These are phyloP conservation scores for Manis javanica DNA, from an alignment of 2,797 vertebrate genomes.

Conservation along the genomic window DNA sequence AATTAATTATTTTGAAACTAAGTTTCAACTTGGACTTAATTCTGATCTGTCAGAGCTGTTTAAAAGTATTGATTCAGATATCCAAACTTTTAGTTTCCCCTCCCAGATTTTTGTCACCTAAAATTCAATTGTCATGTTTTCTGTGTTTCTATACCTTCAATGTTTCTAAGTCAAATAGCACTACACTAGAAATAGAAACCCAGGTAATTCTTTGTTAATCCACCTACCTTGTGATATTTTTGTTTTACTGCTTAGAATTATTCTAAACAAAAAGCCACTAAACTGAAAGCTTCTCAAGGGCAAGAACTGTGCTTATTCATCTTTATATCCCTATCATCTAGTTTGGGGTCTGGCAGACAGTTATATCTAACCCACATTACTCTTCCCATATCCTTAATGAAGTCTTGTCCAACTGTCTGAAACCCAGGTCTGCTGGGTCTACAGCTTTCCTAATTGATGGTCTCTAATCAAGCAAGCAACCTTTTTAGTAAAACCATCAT, in stretches of 20 bases:
- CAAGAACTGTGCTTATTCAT: not conserved
- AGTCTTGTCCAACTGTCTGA: not conserved
- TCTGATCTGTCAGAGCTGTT: not conserved
- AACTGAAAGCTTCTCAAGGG: not conserved
- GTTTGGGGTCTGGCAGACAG: not conserved
- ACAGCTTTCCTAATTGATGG: not conserved
- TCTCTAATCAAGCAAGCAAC: not conserved
- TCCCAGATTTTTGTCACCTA: not conserved
- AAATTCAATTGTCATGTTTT: not conserved
- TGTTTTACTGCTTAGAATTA: slow-evolving; percentile 25
- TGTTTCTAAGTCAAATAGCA: not conserved
- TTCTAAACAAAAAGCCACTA: not conserved
- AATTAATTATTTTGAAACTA: not conserved
- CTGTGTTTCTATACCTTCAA: not conserved
- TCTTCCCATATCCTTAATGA: not conserved
- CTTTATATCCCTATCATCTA: not conserved
- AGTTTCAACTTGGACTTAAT: not conserved
- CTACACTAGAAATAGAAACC: not conserved
- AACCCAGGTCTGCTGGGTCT: not conserved
- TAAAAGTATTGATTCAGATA: not conserved
- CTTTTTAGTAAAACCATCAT: not conserved
- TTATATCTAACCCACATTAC: not conserved
- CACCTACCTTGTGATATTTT: not conserved
- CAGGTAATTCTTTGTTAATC: not conserved
- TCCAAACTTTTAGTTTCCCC: not conserved